These are phyloP conservation scores for Anoplius nigerrimus DNA, from an alignment of 2,888 invertebrate species.

Conservation along the genomic window DNA sequence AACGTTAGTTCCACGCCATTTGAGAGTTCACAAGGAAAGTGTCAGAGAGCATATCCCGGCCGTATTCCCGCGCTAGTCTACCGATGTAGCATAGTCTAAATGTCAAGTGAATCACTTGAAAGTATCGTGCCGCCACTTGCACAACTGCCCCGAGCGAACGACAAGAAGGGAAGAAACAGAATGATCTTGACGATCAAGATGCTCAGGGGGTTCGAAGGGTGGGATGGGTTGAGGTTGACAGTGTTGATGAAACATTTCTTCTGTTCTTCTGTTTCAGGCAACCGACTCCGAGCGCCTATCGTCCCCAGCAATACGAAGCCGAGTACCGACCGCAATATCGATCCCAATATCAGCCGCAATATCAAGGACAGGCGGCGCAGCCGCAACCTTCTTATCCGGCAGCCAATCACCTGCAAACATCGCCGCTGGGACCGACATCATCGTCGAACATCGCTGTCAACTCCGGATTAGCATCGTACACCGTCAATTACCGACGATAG, in stretches of 20 bases:
- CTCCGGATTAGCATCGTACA: conserved; percentile 82
- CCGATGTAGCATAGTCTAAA: conserved; percentile 47
- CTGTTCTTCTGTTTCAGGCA: conserved; percentile 34
- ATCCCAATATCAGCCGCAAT: conserved; percentile 71
- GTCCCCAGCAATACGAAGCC: conserved; percentile 46
- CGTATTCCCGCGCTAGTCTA: too few relatives aligned
- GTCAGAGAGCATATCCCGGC: too few relatives aligned
- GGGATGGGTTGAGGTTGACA: background rate
- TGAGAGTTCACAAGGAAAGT: too few relatives aligned
- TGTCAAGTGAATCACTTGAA: conserved; percentile 67
- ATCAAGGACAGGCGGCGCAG: conserved; percentile 62
- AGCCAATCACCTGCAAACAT: background rate
- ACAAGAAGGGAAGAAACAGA: background rate
- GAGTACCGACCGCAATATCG: conserved; percentile 69
- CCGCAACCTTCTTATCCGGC: conserved; percentile 58
- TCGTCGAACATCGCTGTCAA: conserved; percentile 84
- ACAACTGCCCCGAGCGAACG: conserved; percentile 21
- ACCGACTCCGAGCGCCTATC: conserved; percentile 41
- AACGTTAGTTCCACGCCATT: too few relatives aligned
- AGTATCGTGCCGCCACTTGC: conserved; percentile 50
- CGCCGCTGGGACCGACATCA: conserved; percentile 69
- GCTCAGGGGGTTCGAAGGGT: background rate
- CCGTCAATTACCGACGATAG: conserved; percentile 83
- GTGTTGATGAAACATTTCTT: background rate
- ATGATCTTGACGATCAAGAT: too few relatives aligned